Evolutionary conservation across 1,140 invertebrate genomes (phyloP).

Genomic region (Phocides pigmalion): DNA sequence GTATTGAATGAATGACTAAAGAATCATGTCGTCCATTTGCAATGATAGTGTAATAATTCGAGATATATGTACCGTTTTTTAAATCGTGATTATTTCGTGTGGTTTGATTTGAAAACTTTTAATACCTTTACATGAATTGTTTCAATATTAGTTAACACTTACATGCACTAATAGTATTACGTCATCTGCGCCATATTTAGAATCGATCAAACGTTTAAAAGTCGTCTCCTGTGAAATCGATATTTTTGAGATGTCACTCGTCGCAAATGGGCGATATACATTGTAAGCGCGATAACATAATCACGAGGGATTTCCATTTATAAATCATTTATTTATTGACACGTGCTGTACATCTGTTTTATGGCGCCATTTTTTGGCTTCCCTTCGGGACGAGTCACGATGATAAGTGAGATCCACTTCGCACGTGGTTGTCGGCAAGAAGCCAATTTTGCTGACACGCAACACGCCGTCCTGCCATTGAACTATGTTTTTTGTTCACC

Average conservation of each 20-base stretch:
- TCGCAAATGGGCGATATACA: background rate
- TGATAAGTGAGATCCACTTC: conserved; percentile 10
- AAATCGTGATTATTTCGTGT: too few relatives aligned
- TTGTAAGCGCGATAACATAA: background rate
- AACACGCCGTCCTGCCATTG: conserved; percentile 24
- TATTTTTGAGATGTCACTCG: too few relatives aligned
- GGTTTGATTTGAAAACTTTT: too few relatives aligned
- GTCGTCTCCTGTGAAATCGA: background rate
- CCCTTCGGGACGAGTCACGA: conserved; percentile 11
- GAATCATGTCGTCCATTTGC: too few relatives aligned
- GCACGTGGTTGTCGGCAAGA: conserved; percentile 30
- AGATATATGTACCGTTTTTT: too few relatives aligned
- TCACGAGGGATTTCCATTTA: background rate
- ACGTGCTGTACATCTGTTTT: background rate
- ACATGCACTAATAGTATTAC: too few relatives aligned
- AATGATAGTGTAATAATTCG: too few relatives aligned
- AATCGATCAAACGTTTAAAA: too few relatives aligned
- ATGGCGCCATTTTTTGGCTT: conserved; percentile 13
- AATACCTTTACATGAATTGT: too few relatives aligned
- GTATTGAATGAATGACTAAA: too few relatives aligned
- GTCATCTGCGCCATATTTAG: too few relatives aligned
- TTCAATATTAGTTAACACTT: too few relatives aligned
- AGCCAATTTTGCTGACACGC: conserved; percentile 41
- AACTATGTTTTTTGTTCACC: conserved; percentile 35
- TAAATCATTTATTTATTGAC: background rate